Conservation (phyloP, 2,888 invertebrate genomes). For the Brachyopa scutellaris region DNA sequence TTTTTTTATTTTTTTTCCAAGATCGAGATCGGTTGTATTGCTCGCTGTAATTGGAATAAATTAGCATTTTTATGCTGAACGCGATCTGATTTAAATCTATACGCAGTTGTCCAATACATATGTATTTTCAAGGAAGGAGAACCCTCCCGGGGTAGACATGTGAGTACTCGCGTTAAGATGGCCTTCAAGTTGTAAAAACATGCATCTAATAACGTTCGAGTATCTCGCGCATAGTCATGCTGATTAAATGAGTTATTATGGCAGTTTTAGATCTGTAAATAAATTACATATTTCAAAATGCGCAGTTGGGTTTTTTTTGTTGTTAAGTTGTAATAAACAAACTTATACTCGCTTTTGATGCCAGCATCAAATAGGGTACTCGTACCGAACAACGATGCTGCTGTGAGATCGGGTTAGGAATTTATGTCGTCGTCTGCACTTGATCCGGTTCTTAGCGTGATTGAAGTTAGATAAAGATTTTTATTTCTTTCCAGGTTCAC, state of each 20-base stretch:
- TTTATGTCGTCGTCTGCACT: conserved; percentile 19
- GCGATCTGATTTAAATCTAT: conserved; percentile 61
- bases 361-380: too few relatives aligned
- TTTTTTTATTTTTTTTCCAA: not conserved
- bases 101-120: conserved; percentile 35
- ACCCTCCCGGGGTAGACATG: not conserved
- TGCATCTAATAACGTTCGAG: conserved; percentile 22
- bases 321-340: not conserved
- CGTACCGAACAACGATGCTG: conserved; percentile 7
- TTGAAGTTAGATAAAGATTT: conserved; percentile 23
- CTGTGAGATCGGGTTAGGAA: conserved; percentile 6
- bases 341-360: not conserved
- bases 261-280: conserved; percentile 50
- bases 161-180: not conserved
- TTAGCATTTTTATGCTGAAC: conserved; percentile 55
- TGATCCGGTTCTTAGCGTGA: conserved; percentile 62
- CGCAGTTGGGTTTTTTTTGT: conserved; percentile 22
- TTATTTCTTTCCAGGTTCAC: conserved; percentile 41
- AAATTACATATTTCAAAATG: conserved; percentile 37
- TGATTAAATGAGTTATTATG: conserved; percentile 68
- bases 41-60: conserved; percentile 54
- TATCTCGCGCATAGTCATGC: conserved; percentile 35
- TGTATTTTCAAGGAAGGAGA: conserved; percentile 49
- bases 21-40: conserved; percentile 52
- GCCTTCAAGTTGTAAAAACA: conserved; percentile 42